phyloP scores from a whole-genome alignment of 2,888 invertebrate genomes.

The Pediacus dermestoides region DNA sequence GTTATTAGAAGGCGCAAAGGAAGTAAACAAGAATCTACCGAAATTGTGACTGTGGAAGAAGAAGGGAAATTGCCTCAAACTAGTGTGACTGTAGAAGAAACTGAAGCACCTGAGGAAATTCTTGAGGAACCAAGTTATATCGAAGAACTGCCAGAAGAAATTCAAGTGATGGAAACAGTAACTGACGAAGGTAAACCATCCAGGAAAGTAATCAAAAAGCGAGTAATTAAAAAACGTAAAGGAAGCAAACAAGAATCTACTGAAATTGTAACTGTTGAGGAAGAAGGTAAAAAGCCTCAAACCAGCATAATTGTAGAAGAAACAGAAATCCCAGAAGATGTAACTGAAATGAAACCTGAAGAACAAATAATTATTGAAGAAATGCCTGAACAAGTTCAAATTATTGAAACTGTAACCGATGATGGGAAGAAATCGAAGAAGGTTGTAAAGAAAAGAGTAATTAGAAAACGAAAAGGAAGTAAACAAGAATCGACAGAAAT shows the following conservation, averaged over 20 bases:
- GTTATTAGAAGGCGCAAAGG: conserved; percentile 39
- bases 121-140: conserved; percentile 34
- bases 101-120: conserved; percentile 32
- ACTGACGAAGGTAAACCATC: conserved; percentile 35
- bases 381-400: conserved; percentile 36
- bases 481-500: conserved; percentile 42
- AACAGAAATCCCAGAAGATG: conserved; percentile 12
- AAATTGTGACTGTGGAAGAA: conserved; percentile 39
- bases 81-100: conserved; percentile 6
- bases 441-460: conserved; percentile 41
- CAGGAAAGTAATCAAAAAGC: conserved; percentile 35
- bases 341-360: conserved; percentile 21
- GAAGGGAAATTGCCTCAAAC: conserved; percentile 44
- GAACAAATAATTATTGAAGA: conserved; percentile 15
- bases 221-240: conserved; percentile 41
- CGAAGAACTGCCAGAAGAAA: conserved; percentile 37
- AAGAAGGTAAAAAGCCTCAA: conserved; percentile 41
- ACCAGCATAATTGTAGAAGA: conserved; percentile 27
- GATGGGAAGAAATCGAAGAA: conserved; percentile 47
- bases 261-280: conserved; percentile 41
- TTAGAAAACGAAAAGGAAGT: conserved; percentile 45
- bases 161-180: conserved; percentile 27
- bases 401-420: conserved; percentile 38
- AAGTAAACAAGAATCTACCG: conserved; percentile 33
- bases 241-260: conserved; percentile 40